Conservation (phyloP, 2,888 invertebrate species). For the Sarcophaga rosellei region DNA sequence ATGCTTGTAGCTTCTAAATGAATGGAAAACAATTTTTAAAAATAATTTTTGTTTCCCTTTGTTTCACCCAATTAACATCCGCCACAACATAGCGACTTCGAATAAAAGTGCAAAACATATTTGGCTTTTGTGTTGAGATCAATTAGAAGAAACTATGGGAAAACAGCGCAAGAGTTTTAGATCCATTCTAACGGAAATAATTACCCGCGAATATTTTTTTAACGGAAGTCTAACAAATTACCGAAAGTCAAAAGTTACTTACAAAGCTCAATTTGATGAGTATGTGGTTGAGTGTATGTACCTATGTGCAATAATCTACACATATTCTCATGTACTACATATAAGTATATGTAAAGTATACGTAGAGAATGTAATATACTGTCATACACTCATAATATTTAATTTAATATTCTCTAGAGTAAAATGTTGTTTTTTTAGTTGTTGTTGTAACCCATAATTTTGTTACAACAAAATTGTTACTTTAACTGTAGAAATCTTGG, state of each 20-base stretch:
- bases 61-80: no score
- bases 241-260: constrained; percentile 59
- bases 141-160: no score
- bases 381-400: not conserved
- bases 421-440: not conserved
- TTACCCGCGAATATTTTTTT: constrained; percentile 64
- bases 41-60: no score
- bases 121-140: no score
- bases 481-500: not conserved
- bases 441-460: not conserved
- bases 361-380: not conserved
- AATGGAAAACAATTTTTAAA: no score
- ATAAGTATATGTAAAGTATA: no score
- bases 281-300: not conserved
- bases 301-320: not conserved
- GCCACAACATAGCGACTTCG: no score
- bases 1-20: no score
- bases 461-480: constrained; percentile 19
- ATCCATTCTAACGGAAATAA: constrained; percentile 62
- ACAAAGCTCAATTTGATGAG: constrained; percentile 16
- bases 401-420: constrained; percentile 47
- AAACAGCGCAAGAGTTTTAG: not conserved
- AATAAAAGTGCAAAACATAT: no score
- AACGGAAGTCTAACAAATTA: constrained; percentile 63
- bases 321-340: not conserved